Evolutionary conservation across 2,113 vertebrate genomes (phyloP), one percentile per base, ranked within the genome.

Genomic region (Tragulus kanchil): DNA sequence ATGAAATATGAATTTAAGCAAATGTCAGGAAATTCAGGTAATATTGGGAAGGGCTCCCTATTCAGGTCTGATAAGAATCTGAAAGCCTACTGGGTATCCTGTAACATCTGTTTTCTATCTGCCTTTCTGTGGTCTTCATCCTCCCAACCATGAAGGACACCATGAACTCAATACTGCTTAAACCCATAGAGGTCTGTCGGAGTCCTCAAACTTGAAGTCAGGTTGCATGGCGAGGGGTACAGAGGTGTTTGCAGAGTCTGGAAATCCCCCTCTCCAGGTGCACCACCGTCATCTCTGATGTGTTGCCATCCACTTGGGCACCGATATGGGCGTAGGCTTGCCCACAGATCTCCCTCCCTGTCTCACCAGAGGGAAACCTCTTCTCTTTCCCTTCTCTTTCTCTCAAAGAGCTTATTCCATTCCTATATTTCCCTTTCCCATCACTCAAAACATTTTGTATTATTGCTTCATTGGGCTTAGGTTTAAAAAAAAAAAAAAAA

Each of bases 301-400:
- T 67, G 5, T 14, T 56, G n/a, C 5, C 31, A 45, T 42, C 31
- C 3, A 3, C 52, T 56, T 28, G 16, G 59, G 21, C 65, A 65
- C 14, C 62, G 62, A 67, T 25, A 5, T 85, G 45, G 50, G 12
- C 15, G 0, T 8, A 36, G 7, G 6, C n/a, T 26, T 0, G 48
- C 28, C 26, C 26, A 77, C 0, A 62, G 17, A 45, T 16, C 12
- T 58, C n/a, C 61, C 31, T 82, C 23, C 4, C 21, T 59, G 86
- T 89, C n/a, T 87, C 5, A 14, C 16, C 7, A 56, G 4, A n/a
- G 3, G 36, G 31, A 95, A 77, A 58, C 62, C 15, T 28, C 83
- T 77, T 69, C 62, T 19, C 25, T 9, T 78, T 89, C n/a, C 48
- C 25, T 78, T 77, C 8, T 85, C 52, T 78, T 85, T 90, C 59